These are phyloP conservation scores for Ammospiza caudacuta DNA, from an alignment of 2,113 vertebrate species.

Conservation along the genomic window DNA sequence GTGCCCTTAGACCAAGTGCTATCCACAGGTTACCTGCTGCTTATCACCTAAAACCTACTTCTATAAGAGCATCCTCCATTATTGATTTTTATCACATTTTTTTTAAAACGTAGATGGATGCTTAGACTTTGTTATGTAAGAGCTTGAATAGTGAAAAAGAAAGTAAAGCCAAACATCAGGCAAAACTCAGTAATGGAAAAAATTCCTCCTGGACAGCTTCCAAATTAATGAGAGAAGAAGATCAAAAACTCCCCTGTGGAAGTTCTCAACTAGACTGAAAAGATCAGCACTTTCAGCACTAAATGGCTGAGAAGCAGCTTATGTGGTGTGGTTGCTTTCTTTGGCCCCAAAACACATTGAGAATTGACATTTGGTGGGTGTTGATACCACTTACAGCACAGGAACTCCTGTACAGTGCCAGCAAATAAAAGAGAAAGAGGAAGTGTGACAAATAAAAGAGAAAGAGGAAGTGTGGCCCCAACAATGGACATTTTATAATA, in stretches of 20 bases:
- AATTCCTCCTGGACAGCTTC: neutral
- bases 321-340: neutral
- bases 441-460: neutral
- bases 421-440: neutral
- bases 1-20: neutral
- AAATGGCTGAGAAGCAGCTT: neutral
- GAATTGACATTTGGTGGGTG: neutral
- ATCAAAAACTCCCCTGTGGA: neutral
- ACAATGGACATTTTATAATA: accelerated
- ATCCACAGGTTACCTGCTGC: neutral
- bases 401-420: neutral
- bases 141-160: neutral
- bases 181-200: neutral
- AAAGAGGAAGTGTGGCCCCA: neutral
- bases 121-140: neutral
- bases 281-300: neutral
- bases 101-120: neutral
- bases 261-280: neutral
- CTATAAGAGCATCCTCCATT: neutral
- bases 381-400: neutral
- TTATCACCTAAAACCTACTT: neutral
- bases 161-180: neutral
- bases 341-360: neutral
- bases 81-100: neutral
- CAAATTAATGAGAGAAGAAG: neutral